phyloP scores from a whole-genome alignment of 2,113 vertebrate species.

The Opisthocomus hoazin region DNA sequence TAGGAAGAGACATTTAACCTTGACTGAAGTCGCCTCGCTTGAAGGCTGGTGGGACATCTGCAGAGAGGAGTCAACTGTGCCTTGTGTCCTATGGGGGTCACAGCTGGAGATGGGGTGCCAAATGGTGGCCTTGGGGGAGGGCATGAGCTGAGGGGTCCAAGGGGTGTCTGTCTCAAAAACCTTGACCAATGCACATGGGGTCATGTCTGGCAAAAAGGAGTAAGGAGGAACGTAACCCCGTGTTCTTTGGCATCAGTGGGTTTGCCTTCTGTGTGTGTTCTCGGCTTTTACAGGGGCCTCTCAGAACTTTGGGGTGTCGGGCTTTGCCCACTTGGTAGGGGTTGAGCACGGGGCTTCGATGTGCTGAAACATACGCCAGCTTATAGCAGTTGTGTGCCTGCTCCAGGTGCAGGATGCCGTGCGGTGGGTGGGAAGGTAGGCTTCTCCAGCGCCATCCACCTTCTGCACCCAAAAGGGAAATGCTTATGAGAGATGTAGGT shows the following conservation, averaged over 20 bases:
- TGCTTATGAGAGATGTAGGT: neutral
- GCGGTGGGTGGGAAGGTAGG: neutral
- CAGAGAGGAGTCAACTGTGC: neutral
- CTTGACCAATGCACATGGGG: too few species aligned
- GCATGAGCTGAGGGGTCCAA: neutral
- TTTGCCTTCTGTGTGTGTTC: neutral
- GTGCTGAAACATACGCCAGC: neutral
- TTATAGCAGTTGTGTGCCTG: too few species aligned
- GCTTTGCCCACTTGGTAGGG: neutral
- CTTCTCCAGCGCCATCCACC: neutral
- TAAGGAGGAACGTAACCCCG: neutral
- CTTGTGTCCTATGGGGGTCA: rapidly evolving
- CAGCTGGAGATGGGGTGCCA: neutral
- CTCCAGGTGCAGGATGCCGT: neutral
- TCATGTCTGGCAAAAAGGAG: neutral
- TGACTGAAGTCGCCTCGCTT: neutral
- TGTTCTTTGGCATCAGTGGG: neutral
- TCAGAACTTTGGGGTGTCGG: neutral
- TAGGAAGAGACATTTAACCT: neutral
- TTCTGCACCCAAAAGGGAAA: neutral
- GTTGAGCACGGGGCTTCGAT: too few species aligned
- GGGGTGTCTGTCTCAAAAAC: neutral
- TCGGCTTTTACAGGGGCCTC: neutral
- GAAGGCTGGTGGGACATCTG: neutral
- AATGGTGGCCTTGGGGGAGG: neutral